A percentile compares a stretch with the other conserved stretches of the same genome.
These are phyloP conservation scores for Leucophora obtusa DNA, from an alignment of 2,888 invertebrate species.

Conservation along the genomic window DNA sequence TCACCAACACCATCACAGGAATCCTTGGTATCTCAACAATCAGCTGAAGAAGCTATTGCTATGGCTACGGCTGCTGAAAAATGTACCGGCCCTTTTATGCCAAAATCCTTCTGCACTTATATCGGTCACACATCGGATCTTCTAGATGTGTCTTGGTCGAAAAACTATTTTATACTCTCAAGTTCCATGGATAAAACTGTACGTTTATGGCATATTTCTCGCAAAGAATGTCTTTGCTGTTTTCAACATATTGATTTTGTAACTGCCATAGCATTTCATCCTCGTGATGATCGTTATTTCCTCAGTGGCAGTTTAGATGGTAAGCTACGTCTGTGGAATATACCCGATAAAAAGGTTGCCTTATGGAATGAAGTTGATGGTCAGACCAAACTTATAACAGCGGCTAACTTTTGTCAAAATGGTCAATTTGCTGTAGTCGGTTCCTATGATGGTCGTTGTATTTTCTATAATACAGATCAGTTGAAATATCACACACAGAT, in stretches of 20 bases:
- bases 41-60: constrained; percentile 82
- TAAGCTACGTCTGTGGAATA: constrained; percentile 99
- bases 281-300: constrained; percentile 92
- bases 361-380: constrained; percentile 98
- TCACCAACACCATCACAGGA: constrained; percentile 96
- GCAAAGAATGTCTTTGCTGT: constrained; percentile 98
- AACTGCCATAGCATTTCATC: constrained; percentile 99
- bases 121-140: constrained; percentile 97
- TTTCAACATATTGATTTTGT: constrained; percentile 99
- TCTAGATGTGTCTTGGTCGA: constrained; percentile 98
- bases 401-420: constrained; percentile 98
- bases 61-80: constrained; percentile 81
- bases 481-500: constrained; percentile 99
- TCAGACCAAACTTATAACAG: constrained; percentile 95
- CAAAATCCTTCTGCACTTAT: constrained; percentile 94
- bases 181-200: constrained; percentile 99
- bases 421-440: constrained; percentile 99
- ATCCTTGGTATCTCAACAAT: constrained; percentile 89
- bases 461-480: constrained; percentile 99
- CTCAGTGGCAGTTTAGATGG: constrained; percentile 98
- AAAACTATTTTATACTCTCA: constrained; percentile 98
- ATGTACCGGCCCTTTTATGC: constrained; percentile 88
- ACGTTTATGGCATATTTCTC: constrained; percentile 96
- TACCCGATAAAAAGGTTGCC: constrained; percentile 99
- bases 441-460: constrained; percentile 98